These are phyloP conservation scores for Promerops cafer DNA, from an alignment of 2,113 vertebrate genomes.

Conservation along the genomic window DNA sequence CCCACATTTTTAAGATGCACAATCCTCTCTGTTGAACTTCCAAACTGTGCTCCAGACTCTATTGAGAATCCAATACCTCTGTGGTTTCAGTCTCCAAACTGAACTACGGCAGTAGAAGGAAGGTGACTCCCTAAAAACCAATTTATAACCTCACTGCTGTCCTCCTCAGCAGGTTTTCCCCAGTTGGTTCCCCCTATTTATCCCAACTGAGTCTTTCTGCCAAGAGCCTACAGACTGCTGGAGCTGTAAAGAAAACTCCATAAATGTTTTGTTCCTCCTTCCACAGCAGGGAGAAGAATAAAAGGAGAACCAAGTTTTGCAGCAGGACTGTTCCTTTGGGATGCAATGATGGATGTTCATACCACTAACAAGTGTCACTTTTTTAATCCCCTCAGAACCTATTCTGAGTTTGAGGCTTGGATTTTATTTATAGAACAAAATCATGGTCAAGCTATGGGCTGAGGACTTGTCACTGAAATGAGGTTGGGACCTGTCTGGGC, in stretches of 20 bases:
- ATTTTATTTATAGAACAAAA: background rate
- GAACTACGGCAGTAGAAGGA: background rate
- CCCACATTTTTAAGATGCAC: background rate
- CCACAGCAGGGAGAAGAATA: background rate
- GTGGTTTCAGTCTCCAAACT: background rate
- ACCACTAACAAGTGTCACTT: background rate
- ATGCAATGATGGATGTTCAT: background rate
- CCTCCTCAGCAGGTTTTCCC: background rate
- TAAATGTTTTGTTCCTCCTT: background rate
- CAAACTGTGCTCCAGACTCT: background rate
- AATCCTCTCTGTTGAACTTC: background rate
- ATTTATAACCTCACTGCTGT: background rate
- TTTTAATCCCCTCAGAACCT: background rate
- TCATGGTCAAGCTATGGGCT: background rate
- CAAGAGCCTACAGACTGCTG: background rate
- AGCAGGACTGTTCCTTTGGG: background rate
- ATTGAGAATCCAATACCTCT: background rate
- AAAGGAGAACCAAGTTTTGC: background rate
- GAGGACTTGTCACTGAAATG: background rate
- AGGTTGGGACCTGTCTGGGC: background rate
- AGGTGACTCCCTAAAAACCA: background rate
- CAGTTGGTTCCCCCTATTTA: background rate
- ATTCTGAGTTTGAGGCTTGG: background rate
- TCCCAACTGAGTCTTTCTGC: background rate
- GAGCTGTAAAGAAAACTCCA: background rate